Conservation (phyloP, 2,113 vertebrate species). For the Otolemur garnettii region DNA sequence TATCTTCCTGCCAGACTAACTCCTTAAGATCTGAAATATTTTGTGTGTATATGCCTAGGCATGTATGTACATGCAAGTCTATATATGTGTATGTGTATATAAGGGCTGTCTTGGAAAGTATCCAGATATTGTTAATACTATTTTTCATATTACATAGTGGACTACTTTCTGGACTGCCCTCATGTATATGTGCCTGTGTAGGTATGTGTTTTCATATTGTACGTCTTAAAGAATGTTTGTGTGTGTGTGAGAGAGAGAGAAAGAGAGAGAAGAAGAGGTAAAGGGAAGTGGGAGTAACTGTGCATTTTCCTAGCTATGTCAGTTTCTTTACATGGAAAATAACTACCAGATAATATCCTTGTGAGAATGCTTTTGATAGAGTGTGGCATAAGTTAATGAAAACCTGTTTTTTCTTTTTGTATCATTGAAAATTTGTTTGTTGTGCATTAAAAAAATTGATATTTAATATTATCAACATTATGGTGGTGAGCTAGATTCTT, state of each 20-base stretch:
- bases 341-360: conserved; percentile 3
- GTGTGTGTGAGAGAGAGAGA: background rate
- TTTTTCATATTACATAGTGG: too few relatives aligned
- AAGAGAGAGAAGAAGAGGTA: background rate
- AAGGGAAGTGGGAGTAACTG: background rate
- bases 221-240: background rate
- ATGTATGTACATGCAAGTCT: background rate
- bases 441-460: background rate
- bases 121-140: too few relatives aligned
- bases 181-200: background rate
- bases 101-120: too few relatives aligned
- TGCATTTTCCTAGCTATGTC: background rate
- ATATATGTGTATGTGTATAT: background rate
- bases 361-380: background rate
- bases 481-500: background rate
- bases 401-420: background rate
- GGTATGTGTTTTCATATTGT: background rate
- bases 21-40: conserved; percentile 29
- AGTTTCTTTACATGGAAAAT: conserved; percentile 21
- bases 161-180: too few relatives aligned
- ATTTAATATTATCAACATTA: conserved; percentile 1
- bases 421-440: background rate
- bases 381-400: background rate
- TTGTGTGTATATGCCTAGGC: background rate
- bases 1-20: background rate